Base-by-base conservation (phyloP, 2,888 invertebrate species). In the Anagyrus pseudococci region DNA sequence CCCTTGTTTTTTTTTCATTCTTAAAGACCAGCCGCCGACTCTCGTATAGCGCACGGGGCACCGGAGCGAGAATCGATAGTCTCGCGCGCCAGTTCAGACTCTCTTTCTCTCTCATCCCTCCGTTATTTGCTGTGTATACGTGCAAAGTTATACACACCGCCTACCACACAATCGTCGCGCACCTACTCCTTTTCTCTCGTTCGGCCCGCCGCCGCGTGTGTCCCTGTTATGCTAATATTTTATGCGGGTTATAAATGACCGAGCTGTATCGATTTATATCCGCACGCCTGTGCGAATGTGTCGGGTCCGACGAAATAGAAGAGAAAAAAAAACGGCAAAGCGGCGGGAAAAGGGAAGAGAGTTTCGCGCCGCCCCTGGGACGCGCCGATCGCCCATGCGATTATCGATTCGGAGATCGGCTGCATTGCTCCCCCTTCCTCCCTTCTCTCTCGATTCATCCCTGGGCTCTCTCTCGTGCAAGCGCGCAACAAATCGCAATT, bases 341-440 rank as follows among this genome's bases (percentile, higher is more conserved):
- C 41, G 19, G n/a, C n/a, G n/a, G n/a, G n/a, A n/a, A n/a, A n/a
- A n/a, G n/a, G n/a, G n/a, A n/a, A n/a, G n/a, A n/a, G n/a, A n/a
- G n/a, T n/a, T n/a, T n/a, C n/a, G n/a, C n/a, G n/a, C n/a, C n/a
- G n/a, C 53, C 25, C 20, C 19, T 20, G 40, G 23, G 15, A 25
- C 46, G 19, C 19, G 43, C 44, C 67, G 62, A 65, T 68, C 67
- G 68, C 68, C 68, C 66, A 66, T 67, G 50, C 65, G 60, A 65
- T 68, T 66, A 66, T 66, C 68, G 59, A 67, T 65, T 65, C 58
- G 64, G 44, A 57, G 67, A 67, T 67, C 64, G 57, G 26, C 58
- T 67, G 67, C 57, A 58, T 58, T 66, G 52, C 50, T 58, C 62
- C 41, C 41, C 43, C 44, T 56, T 47, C 46, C 33, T 44, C 33